Conservation (phyloP, 2,888 invertebrate species). For the Erebia ligea region DNA sequence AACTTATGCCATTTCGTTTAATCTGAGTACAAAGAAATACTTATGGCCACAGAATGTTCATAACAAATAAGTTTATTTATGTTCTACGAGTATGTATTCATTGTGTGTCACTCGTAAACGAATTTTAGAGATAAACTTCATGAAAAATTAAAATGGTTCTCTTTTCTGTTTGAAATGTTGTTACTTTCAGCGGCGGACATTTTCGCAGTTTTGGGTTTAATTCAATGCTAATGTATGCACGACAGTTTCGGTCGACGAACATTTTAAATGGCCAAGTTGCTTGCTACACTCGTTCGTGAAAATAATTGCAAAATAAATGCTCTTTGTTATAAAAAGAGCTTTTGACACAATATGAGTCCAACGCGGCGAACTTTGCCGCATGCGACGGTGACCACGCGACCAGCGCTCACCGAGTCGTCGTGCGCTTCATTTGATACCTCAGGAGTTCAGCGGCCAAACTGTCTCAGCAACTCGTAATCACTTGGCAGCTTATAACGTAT, state of each 20-base stretch:
- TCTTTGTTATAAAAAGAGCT: not conserved
- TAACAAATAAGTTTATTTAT: not conserved
- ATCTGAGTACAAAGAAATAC: not conserved
- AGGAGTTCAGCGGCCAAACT: too few relatives aligned
- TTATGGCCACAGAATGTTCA: not conserved
- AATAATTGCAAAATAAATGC: not conserved
- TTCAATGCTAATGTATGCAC: slow-evolving; percentile 19
- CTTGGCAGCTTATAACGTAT: too few relatives aligned
- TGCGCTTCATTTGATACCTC: too few relatives aligned
- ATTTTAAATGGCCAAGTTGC: slow-evolving; percentile 8
- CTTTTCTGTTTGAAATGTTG: slow-evolving; percentile 19
- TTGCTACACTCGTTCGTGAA: not conserved
- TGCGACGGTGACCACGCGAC: too few relatives aligned
- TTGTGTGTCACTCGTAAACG: slow-evolving; percentile 2
- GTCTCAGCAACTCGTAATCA: too few relatives aligned
- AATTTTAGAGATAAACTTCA: slow-evolving; percentile 19
- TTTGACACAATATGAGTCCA: not conserved
- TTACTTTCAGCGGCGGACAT: slow-evolving; percentile 5
- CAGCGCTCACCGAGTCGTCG: too few relatives aligned
- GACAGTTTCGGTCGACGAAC: slow-evolving; percentile 2
- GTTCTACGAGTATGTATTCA: not conserved
- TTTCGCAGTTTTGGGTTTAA: slow-evolving; percentile 1
- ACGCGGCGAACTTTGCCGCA: too few relatives aligned
- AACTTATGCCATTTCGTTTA: not conserved
- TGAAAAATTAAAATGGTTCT: slow-evolving; percentile 16